Base-by-base conservation (phyloP, 2,797 vertebrate genomes). In the Ctenosaura bakeri region DNA sequence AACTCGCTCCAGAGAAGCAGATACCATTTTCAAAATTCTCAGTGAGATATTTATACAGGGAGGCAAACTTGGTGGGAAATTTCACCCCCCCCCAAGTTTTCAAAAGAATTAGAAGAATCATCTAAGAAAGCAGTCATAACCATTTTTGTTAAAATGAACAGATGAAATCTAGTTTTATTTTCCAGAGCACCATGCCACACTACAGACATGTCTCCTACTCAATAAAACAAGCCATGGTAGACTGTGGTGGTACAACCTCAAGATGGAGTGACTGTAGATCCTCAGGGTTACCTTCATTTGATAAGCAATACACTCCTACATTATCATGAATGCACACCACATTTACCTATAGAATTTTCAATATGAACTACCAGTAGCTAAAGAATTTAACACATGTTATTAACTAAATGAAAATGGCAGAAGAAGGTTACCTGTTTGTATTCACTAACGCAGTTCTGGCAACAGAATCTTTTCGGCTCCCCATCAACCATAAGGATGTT, bases 401-500 rank as follows among this genome's bases (percentile, higher is more conserved):
- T 69, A 38, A 62, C 73, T 38, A 82, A 76, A 87, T 64, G 86
- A 79, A 69, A 93, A 83, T 35, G 80, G 64, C 78, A 71, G 46
- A 76, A 71, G 46, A 76, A 71, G 90, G 88, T 97, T 98, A 99
- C 99, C 99, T 99, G 99, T 96, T 99, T 99, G 96, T 98, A 99
- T 95, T 99, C 99, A 96, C 97, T 98, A 97, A 99, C 98, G 95
- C 99, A 99, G 97, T 98, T 98, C 95, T 99, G 98, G 97, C 98
- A 99, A 97, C 99, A 99, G 97, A 99, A 99, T 93, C 99, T 98
- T 95, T 99, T 99, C 97, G 99, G 99, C 96, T 99, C 99, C 81
- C 99, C 99, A 32, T 99, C 99, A 86, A 99, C 97, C 94, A 98
- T 97, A 95, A 99, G 96, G 92, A 98, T 98, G 96, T 99, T 98